Base-by-base conservation (phyloP, 2,797 vertebrate species). In the Thaleichthys pacificus region DNA sequence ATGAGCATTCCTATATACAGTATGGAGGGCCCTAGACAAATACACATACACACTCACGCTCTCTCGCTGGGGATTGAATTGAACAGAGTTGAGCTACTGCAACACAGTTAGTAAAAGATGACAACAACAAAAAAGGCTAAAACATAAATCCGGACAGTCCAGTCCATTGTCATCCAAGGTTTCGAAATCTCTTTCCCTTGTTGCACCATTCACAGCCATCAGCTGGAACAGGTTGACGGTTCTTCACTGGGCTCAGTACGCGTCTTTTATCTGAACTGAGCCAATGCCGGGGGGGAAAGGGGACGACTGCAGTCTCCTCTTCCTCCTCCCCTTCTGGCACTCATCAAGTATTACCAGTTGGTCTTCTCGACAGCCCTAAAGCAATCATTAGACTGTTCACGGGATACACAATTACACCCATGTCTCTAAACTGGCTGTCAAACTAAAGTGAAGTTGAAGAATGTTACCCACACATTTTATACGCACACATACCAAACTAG, bases 361-460 rank as follows among this genome's bases (percentile, higher is more conserved):
- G 47, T 28, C 66, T 67, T 47, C 49, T 26, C 26, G 17, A 67
- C 17, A 28, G 38, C 26, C 26, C 47, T 32, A 42, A 49, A 60
- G 9, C 32, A 56, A 67, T 76, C 22, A 65, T 82, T 73, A 66
- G 65, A 75, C 61, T 74, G 47, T 77, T 72, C 8, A 19, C 32
- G 78, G 70, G 69, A 76, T 77, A 79, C 51, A 71, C 71, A 4
- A n/a, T 28, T 57, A 12, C 64, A n/a, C 62, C 63, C 77, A 65
- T 65, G 68, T 79, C 58, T 77, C 64, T 70, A 62, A 57, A 70
- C 76, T 77, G 75, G 69, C 77, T 80, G 73, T 80, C 80, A 67
- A 65, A 38, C 11, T 57, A 49, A 65, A 58, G 42, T 69, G 65
- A 68, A 49, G 68, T 76, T 69, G 51, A 74, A 77, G 74, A 71